phyloP scores from a whole-genome alignment of 2,113 vertebrate genomes.

The Nycticebus coucang region DNA sequence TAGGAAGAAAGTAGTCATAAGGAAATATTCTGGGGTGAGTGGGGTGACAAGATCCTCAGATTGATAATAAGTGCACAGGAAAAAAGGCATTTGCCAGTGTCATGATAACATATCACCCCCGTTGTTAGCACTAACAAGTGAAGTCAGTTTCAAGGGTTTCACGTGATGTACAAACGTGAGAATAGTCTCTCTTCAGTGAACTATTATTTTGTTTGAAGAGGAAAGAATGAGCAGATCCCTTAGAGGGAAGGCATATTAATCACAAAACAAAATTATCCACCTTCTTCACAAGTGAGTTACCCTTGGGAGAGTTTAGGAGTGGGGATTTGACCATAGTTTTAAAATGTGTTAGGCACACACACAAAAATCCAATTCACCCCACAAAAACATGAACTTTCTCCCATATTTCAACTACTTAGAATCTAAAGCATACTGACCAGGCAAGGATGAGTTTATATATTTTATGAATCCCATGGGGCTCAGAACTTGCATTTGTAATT shows the following conservation, averaged over 20 bases:
- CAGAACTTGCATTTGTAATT: background rate
- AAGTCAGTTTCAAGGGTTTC: background rate
- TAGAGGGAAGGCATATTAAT: background rate
- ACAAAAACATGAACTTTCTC: background rate
- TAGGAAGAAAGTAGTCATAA: slow-evolving; percentile 72
- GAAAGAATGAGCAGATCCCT: background rate
- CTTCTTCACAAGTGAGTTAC: background rate
- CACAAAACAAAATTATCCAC: background rate
- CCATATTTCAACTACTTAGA: background rate
- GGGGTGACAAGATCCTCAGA: slow-evolving; percentile 61
- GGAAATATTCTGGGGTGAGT: slow-evolving; percentile 67
- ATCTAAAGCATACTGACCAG: background rate
- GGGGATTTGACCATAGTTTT: background rate
- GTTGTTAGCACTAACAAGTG: background rate
- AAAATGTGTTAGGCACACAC: background rate
- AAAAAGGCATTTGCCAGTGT: background rate
- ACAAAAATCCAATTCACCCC: background rate
- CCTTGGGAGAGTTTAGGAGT: background rate
- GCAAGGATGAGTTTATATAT: background rate
- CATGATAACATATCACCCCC: background rate
- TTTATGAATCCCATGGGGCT: background rate
- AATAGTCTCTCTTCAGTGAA: background rate
- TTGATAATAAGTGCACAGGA: slow-evolving; percentile 26
- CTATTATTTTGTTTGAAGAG: background rate
- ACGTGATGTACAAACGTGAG: background rate